Evolutionary conservation across 2,113 vertebrate species (phyloP).

Genomic region (Rhineura floridana): DNA sequence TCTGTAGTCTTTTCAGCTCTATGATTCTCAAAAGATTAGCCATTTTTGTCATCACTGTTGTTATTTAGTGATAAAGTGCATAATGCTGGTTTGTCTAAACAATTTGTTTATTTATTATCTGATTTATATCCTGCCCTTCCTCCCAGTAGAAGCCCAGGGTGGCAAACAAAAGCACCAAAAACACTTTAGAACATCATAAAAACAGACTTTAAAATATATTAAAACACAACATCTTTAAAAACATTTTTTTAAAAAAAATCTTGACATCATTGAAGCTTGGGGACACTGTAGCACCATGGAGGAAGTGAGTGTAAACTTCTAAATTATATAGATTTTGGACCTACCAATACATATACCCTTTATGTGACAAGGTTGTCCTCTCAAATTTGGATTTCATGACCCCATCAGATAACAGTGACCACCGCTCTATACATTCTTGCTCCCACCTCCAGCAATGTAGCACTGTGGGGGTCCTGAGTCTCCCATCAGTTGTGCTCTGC

Average conservation of each 20-base stretch:
- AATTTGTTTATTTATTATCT: no score
- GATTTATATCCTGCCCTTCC: no score
- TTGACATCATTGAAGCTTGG: background rate
- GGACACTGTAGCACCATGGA: background rate
- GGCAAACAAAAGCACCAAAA: no score
- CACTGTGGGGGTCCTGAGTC: no score
- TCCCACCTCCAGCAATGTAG: background rate
- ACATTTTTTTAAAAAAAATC: no score
- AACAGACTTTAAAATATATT: no score
- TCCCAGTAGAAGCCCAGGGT: no score
- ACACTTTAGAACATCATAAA: no score
- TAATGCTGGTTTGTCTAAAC: background rate
- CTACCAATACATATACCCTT: background rate
- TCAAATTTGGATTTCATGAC: background rate
- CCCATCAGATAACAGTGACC: background rate
- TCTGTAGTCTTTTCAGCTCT: background rate
- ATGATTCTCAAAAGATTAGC: background rate
- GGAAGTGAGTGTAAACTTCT: background rate
- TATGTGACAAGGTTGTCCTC: background rate
- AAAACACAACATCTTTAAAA: no score
- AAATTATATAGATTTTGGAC: background rate
- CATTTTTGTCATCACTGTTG: background rate
- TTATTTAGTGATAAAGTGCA: background rate
- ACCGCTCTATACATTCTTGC: background rate
- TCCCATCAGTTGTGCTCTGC: background rate